Base-by-base conservation (phyloP, 2,888 invertebrate species). In the Calliopum simillimum region DNA sequence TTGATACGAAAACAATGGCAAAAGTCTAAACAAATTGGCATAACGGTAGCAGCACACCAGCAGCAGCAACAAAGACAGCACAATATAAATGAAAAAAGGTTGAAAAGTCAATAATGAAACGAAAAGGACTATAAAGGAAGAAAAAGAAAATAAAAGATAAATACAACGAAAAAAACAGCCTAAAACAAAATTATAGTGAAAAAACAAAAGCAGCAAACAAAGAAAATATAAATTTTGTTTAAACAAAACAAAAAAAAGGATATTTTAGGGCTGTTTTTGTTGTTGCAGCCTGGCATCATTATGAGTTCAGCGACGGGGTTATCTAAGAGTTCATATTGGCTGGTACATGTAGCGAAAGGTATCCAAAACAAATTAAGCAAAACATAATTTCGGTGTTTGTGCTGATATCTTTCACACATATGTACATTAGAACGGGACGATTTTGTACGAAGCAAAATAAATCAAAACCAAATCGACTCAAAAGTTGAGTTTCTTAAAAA, bases 101-200 rank as follows among this genome's bases (percentile, higher is more conserved):
- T 68, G 75, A 79, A 77, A 79, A 81, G 76, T 76, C 78, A 77
- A 80, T 75, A 74, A 46, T 25, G 44, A 44, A 44, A 62, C 49
- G 47, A 33, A 46, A 62, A 62, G 12, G 46, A 25, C 46, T 11
- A 47, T n/a, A 47, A 47, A 25, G 23, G 46, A 23, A 46, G 23
- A 21, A 21, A 44, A 19, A 44, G 65, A 62, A 62, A 47, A 33
- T 5, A 33, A 33, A 8, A 3, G 33, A 1, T 2, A 25, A 25
- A 56, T 5, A 14, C 13, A 21, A 11, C 3, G 3, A 23, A 55
- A 55, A 23, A 23, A 25, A 8, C 33, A 33, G 5, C 8, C 8
- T 8, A 33, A 33, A 33, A 62, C 47, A 23, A 62, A 62, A 62
- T 62, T 51, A 61, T 49, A 43, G 46, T 61, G 21, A 64, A 47